phyloP scores from a whole-genome alignment of 2,113 vertebrate genomes.

The Thinocorus orbignyianus region DNA sequence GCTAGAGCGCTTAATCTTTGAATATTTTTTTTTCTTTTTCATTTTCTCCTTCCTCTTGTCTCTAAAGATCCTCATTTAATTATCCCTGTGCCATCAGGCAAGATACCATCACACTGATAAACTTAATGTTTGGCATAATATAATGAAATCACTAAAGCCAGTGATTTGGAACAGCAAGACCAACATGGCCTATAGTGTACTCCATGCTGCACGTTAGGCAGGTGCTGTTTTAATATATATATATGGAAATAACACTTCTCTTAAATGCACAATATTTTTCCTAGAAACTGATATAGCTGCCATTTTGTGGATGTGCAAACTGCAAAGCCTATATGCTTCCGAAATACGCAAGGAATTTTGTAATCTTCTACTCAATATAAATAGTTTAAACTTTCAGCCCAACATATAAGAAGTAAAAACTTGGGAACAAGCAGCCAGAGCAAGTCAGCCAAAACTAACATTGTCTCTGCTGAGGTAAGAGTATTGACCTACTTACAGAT shows the following conservation, averaged over 20 bases:
- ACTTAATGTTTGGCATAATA: neutral
- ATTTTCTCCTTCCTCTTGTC: neutral
- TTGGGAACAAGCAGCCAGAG: neutral
- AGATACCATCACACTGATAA: neutral
- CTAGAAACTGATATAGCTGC: neutral
- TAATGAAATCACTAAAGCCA: neutral
- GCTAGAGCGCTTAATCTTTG: neutral
- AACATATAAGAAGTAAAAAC: neutral
- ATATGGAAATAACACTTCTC: neutral
- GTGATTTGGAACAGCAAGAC: neutral
- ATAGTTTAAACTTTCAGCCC: neutral
- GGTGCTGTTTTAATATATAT: neutral
- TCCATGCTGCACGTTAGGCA: neutral
- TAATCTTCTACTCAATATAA: neutral
- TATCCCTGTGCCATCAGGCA: neutral
- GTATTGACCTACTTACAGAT: neutral
- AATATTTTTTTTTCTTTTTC: neutral
- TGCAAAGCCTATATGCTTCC: neutral
- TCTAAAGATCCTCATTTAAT: neutral
- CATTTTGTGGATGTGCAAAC: neutral
- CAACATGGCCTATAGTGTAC: neutral
- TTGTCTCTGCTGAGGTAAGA: neutral
- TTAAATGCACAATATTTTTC: neutral
- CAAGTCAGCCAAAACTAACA: neutral
- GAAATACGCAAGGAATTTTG: neutral